Evolutionary conservation across 2,888 invertebrate genomes (phyloP).

Genomic region (Athalia circularis): DNA sequence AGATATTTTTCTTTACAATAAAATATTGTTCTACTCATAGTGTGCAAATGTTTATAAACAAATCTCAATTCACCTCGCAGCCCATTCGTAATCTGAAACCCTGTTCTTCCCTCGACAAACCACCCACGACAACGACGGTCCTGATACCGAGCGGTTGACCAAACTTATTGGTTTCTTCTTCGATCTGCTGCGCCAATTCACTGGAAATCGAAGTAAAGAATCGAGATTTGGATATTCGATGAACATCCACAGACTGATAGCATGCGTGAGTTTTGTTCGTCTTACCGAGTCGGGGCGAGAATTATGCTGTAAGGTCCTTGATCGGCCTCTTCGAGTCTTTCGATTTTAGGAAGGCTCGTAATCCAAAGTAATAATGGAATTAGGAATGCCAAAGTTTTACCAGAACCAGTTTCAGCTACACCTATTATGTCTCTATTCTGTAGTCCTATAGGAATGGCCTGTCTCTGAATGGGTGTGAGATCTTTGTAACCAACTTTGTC

Average conservation of each 20-base stretch:
- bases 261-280: not conserved
- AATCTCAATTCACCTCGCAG: constrained; percentile 83
- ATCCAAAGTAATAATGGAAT: constrained; percentile 99
- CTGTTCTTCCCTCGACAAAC: constrained; percentile 98
- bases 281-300: constrained; percentile 92
- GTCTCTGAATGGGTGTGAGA: constrained; percentile 98
- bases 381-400: constrained; percentile 98
- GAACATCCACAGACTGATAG: too few relatives aligned
- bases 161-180: constrained; percentile 99
- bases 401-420: constrained; percentile 99
- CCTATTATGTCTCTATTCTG: constrained; percentile 98
- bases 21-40: not conserved
- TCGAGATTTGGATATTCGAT: too few relatives aligned
- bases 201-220: constrained; percentile 70
- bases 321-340: constrained; percentile 91
- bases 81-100: constrained; percentile 97
- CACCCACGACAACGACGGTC: constrained; percentile 98
- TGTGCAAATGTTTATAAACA: not conserved
- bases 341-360: constrained; percentile 96
- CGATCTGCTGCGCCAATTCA: constrained; percentile 99
- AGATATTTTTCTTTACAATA: not conserved
- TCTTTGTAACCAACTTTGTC: constrained; percentile 97
- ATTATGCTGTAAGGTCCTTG: constrained; percentile 99
- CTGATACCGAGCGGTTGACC: constrained; percentile 94
- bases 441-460: constrained; percentile 98